Conservation (phyloP, 1,140 invertebrate genomes). For the Ips typographus region DNA sequence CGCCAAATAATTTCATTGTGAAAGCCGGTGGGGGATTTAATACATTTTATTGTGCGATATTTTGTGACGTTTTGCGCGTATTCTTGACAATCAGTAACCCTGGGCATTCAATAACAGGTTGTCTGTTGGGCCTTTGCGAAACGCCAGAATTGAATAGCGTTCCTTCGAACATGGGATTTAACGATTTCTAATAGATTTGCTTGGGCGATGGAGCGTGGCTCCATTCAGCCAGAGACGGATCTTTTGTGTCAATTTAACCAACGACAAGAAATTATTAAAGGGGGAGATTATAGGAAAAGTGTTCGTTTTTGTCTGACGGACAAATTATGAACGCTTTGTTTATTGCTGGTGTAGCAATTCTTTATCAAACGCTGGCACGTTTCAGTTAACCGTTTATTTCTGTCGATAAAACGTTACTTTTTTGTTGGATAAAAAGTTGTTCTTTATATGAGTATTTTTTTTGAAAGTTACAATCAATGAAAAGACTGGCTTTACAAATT, state of each 20-base stretch:
- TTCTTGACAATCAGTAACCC: slow-evolving; percentile 38
- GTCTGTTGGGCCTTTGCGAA: slow-evolving; percentile 41
- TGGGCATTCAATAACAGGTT: slow-evolving; percentile 49
- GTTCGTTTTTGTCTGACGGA: neutral
- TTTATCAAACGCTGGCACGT: no score
- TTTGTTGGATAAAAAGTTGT: no score
- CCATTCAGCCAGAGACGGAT: slow-evolving; percentile 26
- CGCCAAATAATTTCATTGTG: slow-evolving; percentile 26
- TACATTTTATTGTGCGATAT: slow-evolving; percentile 39
- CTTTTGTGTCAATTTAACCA: slow-evolving; percentile 28
- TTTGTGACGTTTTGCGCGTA: slow-evolving; percentile 33
- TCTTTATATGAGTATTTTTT: no score
- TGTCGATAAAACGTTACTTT: no score
- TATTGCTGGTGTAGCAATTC: no score
- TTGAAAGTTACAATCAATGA: no score
- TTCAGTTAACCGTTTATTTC: no score
- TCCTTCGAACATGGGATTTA: slow-evolving; percentile 50
- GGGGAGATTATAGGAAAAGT: neutral
- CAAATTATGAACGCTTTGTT: slow-evolving; percentile 1
- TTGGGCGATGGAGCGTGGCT: slow-evolving; percentile 44
- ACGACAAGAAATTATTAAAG: slow-evolving; percentile 13
- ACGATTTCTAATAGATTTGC: slow-evolving; percentile 55
- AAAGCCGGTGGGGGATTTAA: slow-evolving; percentile 28
- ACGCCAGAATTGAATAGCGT: slow-evolving; percentile 44
- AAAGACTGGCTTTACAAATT: no score